A percentile compares a stretch with the other conserved stretches of the same genome.
These are phyloP conservation scores for Cantharis rustica DNA, from an alignment of 2,888 invertebrate species.

Conservation along the genomic window DNA sequence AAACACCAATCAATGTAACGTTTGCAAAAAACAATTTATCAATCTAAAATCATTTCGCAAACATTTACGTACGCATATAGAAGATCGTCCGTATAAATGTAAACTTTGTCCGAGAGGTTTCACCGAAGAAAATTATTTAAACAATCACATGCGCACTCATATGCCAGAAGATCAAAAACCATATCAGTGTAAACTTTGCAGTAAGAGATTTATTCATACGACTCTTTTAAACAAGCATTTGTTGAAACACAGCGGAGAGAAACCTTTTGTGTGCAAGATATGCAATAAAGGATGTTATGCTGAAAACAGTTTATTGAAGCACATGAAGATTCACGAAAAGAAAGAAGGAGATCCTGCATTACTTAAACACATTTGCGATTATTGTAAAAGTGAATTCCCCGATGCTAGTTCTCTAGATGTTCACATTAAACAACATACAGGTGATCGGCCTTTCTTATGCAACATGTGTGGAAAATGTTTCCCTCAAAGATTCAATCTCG, in stretches of 20 bases:
- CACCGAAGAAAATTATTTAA: constrained; percentile 56
- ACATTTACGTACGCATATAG: constrained; percentile 56
- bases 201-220: constrained; percentile 56
- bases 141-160: constrained; percentile 55
- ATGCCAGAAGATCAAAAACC: constrained; percentile 57
- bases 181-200: constrained; percentile 56
- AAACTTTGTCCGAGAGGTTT: constrained; percentile 54
- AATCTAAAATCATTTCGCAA: constrained; percentile 56
- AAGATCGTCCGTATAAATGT: constrained; percentile 55
- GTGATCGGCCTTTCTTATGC: constrained; percentile 55
- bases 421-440: constrained; percentile 56
- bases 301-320: constrained; percentile 56
- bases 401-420: constrained; percentile 50
- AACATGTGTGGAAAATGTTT: constrained; percentile 56
- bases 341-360: constrained; percentile 56
- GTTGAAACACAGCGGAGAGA: constrained; percentile 57
- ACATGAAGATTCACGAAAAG: constrained; percentile 57
- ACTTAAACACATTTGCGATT: constrained; percentile 56
- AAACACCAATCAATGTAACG: constrained; percentile 53
- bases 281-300: constrained; percentile 56
- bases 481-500: constrained; percentile 55
- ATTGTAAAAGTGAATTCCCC: constrained; percentile 55
- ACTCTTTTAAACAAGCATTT: constrained; percentile 57
- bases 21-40: constrained; percentile 56
- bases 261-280: constrained; percentile 57